phyloP scores from a whole-genome alignment of 1,140 invertebrate species.

The Semibalanus balanoides region DNA sequence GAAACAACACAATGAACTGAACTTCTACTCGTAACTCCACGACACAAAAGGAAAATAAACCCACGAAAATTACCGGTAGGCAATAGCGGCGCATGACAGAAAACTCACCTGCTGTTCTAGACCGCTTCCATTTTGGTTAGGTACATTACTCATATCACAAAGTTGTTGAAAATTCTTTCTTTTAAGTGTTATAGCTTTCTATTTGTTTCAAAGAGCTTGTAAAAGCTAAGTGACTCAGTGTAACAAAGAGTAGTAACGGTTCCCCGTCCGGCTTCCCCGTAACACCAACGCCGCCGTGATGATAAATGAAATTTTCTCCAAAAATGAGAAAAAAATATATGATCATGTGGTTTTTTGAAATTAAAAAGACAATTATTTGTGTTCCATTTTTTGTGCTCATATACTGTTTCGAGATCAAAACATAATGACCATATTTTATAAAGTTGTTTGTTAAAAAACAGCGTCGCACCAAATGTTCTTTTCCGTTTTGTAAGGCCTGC shows the following conservation, averaged over 20 bases:
- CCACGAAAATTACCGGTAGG: neutral
- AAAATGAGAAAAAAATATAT: too few relatives aligned
- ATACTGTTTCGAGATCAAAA: too few relatives aligned
- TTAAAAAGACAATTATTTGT: neutral
- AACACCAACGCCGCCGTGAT: neutral
- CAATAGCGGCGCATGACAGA: neutral
- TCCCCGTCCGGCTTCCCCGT: neutral
- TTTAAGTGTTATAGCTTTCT: neutral
- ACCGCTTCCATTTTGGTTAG: neutral
- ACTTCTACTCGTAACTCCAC: too few relatives aligned
- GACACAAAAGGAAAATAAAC: too few relatives aligned
- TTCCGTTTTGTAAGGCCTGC: too few relatives aligned
- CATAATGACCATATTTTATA: too few relatives aligned
- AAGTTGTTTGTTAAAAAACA: too few relatives aligned
- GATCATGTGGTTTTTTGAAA: neutral
- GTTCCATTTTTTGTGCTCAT: neutral
- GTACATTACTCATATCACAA: conserved; percentile 4
- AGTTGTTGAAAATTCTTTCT: neutral
- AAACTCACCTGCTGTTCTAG: conserved; percentile 1
- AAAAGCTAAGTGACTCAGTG: neutral
- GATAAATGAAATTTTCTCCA: too few relatives aligned
- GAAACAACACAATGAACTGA: neutral
- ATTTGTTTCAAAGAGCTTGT: neutral
- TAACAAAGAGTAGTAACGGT: neutral
- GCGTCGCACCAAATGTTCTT: too few relatives aligned